Evolutionary conservation across 30 jellyfish, hydroid and myxozoan genomes (phyloP), one percentile per base, ranked within the genome.

Genomic region (Rhopilema esculentum): DNA sequence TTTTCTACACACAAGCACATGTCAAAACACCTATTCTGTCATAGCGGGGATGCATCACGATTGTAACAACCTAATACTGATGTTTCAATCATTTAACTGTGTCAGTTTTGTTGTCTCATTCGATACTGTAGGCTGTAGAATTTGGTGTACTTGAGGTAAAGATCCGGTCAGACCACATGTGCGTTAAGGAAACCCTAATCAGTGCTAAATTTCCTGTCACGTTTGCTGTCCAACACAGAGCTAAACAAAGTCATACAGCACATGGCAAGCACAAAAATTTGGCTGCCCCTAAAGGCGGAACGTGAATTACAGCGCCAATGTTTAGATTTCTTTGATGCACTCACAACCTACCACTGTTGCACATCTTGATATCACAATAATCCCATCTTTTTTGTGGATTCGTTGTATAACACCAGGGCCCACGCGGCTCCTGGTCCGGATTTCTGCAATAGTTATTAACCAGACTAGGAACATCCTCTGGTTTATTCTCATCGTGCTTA

Each of bases 361-460:
- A 85, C 75, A 74, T 23, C 65, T 64, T 66, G 84, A 85, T 61
- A 65, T 85, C 88, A 63, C 94, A 85, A 57, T 85, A 85, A 0
- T 85, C 94, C 94, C 94, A 85, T 85, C 94, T 70, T 65, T 85
- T 85, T 27, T 68, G 49, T 19, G 92, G 92, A n/a, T 57, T 16
- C 33, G 88, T 85, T 31, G 94, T 85, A 83, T 85, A 85, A 69
- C 94, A 85, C 94, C 94, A 85, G 62, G 94, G 94, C 22, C 94
- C 94, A 48, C 65, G 82, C 23, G 94, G 94, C 79, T 85, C 94
- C 88, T 31, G 66, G 94, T 85, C 94, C 81, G 94, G 94, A 48
- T 85, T 85, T 40, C 94, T 85, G 83, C 94, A 85, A 66, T 85
- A 85, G 76, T 85, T 85, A 72, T 85, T 48, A 22, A 29, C 94